Conservation (phyloP, 2,113 vertebrate genomes). For the Pungitius pungitius region DNA sequence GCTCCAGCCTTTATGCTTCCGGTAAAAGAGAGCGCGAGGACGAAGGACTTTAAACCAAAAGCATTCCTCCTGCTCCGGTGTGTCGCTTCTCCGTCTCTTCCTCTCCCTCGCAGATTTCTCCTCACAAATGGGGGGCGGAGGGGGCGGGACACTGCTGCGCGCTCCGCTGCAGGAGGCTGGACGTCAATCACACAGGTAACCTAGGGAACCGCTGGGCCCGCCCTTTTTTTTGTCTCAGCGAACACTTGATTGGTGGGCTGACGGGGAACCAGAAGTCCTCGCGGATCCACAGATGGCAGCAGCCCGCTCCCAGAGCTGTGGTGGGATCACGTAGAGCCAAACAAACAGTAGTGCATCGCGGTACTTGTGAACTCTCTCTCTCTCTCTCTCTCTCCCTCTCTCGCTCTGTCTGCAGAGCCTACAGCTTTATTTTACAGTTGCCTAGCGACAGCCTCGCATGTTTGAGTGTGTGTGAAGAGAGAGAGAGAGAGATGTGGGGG, state of each 20-base stretch:
- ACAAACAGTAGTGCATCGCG: slow-evolving; percentile 69
- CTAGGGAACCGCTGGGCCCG: slow-evolving; percentile 59
- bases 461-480: slow-evolving; percentile 42
- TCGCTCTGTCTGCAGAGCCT: slow-evolving; percentile 64
- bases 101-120: slow-evolving; percentile 63
- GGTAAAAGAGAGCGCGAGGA: slow-evolving; percentile 31
- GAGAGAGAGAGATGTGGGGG: slow-evolving; percentile 55
- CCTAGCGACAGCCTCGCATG: slow-evolving; percentile 79
- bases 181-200: slow-evolving; percentile 78
- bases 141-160: too few relatives aligned
- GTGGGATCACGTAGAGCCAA: slow-evolving; percentile 63
- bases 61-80: slow-evolving; percentile 55
- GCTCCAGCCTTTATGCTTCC: slow-evolving; percentile 59
- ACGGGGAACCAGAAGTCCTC: slow-evolving; percentile 63
- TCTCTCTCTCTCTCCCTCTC: slow-evolving; percentile 40
- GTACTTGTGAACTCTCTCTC: slow-evolving; percentile 62
- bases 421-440: slow-evolving; percentile 81
- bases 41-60: slow-evolving; percentile 50
- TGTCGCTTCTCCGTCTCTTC: slow-evolving; percentile 48
- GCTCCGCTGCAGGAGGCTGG: slow-evolving; percentile 75
- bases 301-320: slow-evolving; percentile 52
- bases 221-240: slow-evolving; percentile 47
- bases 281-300: slow-evolving; percentile 70
- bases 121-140: too few relatives aligned
- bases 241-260: slow-evolving; percentile 59